These are phyloP conservation scores for Drosophila merina DNA, from an alignment of 2,888 invertebrate species.

Conservation along the genomic window DNA sequence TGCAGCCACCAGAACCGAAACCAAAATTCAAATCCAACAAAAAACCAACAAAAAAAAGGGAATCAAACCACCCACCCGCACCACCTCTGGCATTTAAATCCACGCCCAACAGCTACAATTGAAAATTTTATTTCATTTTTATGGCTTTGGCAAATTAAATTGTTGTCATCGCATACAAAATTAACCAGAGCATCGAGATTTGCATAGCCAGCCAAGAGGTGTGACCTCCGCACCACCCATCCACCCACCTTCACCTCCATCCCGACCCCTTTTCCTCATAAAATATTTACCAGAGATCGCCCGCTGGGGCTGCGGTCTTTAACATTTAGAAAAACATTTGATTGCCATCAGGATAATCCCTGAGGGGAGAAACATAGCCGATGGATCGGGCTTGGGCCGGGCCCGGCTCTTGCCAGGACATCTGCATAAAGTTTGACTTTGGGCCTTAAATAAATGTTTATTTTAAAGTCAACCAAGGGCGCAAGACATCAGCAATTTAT, in stretches of 20 bases:
- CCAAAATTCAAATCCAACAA: constrained; percentile 33
- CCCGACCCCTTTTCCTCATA: background rate
- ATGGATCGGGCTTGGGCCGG: background rate
- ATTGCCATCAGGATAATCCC: constrained; percentile 57
- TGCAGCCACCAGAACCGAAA: constrained; percentile 47
- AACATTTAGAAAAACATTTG: constrained; percentile 74
- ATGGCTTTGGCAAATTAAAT: constrained; percentile 76
- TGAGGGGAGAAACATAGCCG: background rate
- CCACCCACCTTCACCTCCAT: background rate
- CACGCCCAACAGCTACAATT: constrained; percentile 65
- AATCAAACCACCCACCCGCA: background rate
- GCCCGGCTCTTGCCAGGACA: constrained; percentile 6
- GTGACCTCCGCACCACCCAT: constrained; percentile 52
- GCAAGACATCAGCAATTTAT: background rate
- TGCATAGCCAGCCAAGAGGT: constrained; percentile 52
- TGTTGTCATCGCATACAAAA: constrained; percentile 72
- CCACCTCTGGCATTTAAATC: constrained; percentile 10
- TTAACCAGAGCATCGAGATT: constrained; percentile 59
- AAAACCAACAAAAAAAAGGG: background rate
- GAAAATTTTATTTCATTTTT: constrained; percentile 73
- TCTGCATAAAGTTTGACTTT: constrained; percentile 26
- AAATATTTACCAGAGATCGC: constrained; percentile 17
- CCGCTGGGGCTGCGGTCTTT: constrained; percentile 41
- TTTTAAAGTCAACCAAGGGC: background rate
- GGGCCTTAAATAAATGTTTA: constrained; percentile 6